Evolutionary conservation across 2,888 invertebrate genomes (phyloP).

Genomic region (Cacoxenus indagator): DNA sequence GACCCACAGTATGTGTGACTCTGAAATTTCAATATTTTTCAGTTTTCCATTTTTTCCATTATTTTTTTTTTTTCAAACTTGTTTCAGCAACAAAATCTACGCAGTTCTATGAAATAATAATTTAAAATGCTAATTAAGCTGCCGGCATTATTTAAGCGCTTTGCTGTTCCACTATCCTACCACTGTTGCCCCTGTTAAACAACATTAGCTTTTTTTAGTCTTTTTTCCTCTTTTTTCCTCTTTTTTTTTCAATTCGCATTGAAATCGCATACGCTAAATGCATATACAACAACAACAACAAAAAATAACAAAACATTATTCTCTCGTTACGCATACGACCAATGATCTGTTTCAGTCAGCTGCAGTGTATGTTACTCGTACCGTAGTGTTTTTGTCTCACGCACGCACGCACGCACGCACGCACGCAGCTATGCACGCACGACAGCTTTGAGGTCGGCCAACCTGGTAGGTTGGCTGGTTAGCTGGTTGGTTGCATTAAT

Average conservation of each 20-base stretch:
- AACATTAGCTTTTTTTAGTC: not conserved
- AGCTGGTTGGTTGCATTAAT: constrained; percentile 48
- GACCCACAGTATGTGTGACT: not conserved
- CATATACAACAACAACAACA: constrained; percentile 12
- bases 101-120: constrained; percentile 35
- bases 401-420: not conserved
- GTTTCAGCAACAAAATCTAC: constrained; percentile 2
- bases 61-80: not conserved
- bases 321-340: constrained; percentile 52
- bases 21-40: constrained; percentile 15
- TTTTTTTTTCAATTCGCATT: not conserved
- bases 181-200: constrained; percentile 31
- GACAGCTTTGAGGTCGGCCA: constrained; percentile 15
- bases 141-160: constrained; percentile 53
- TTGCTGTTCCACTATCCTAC: constrained; percentile 10
- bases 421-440: not conserved
- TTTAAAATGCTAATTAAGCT: constrained; percentile 66
- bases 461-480: not conserved
- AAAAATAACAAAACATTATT: constrained; percentile 34
- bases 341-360: not conserved
- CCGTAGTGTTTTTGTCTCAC: not conserved
- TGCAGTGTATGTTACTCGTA: not conserved
- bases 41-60: not conserved
- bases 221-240: no score
- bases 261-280: constrained; percentile 37